These are phyloP conservation scores for Ennomos erosarius DNA, from an alignment of 2,888 invertebrate genomes.

Conservation along the genomic window DNA sequence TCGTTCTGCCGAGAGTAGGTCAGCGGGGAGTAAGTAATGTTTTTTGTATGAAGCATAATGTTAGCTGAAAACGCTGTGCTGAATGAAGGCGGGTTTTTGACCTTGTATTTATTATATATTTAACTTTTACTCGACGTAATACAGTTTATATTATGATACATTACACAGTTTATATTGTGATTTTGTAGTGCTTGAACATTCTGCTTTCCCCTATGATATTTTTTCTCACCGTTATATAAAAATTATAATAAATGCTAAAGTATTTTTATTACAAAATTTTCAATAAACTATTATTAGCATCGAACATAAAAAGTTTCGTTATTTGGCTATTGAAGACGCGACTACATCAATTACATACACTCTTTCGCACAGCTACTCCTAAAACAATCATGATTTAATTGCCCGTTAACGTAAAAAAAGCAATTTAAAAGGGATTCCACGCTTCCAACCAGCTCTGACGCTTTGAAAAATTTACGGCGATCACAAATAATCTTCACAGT, in stretches of 20 bases:
- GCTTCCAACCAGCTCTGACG: conserved; percentile 42
- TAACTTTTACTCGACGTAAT: background rate
- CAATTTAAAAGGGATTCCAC: conserved; percentile 57
- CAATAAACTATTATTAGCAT: too few species aligned
- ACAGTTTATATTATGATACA: too few species aligned
- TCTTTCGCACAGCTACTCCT: conserved; percentile 12
- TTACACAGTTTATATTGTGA: too few species aligned
- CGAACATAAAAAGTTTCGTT: too few species aligned
- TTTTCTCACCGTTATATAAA: too few species aligned
- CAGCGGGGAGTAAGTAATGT: conserved; percentile 37
- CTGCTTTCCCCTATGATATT: too few species aligned
- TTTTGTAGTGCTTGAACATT: too few species aligned
- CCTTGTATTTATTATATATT: background rate
- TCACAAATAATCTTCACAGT: conserved; percentile 62
- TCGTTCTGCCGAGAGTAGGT: conserved; percentile 48
- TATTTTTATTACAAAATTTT: too few species aligned
- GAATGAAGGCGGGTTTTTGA: background rate
- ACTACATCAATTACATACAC: conserved; percentile 2
- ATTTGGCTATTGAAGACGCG: too few species aligned
- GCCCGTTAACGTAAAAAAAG: conserved; percentile 60
- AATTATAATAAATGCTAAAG: too few species aligned
- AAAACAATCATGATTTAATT: conserved; percentile 56
- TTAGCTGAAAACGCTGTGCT: conserved; percentile 34
- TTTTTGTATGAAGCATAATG: conserved; percentile 48
- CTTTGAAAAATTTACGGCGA: conserved; percentile 65